phyloP scores from a whole-genome alignment of 2,797 vertebrate genomes.

The Harpagifer antarcticus region DNA sequence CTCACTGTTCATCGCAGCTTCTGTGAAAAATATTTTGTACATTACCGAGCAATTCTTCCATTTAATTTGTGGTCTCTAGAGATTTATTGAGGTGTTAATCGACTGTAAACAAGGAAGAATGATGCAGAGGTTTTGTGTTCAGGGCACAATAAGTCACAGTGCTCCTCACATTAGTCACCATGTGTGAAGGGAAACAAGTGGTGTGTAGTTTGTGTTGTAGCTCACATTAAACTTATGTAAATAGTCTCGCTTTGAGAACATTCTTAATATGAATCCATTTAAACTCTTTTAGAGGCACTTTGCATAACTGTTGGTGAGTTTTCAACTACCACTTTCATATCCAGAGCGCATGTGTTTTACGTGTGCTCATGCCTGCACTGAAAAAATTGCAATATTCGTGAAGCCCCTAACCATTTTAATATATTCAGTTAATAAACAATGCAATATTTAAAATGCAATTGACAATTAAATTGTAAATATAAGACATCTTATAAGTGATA shows the following conservation, averaged over 20 bases:
- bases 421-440: background rate
- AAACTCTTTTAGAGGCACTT: background rate
- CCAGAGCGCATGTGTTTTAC: background rate
- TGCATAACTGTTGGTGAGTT: background rate
- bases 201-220: background rate
- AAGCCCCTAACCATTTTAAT: background rate
- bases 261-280: background rate
- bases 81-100: conserved; percentile 5
- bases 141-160: background rate
- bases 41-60: background rate
- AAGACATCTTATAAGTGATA: no score
- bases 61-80: conserved; percentile 10
- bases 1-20: background rate
- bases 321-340: background rate
- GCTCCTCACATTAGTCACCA: background rate
- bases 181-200: conserved; percentile 3
- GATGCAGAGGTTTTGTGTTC: conserved; percentile 11
- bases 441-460: background rate
- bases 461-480: background rate
- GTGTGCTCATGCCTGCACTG: background rate
- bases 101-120: conserved; percentile 6
- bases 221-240: background rate
- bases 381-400: background rate
- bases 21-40: background rate
- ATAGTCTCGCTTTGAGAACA: background rate